phyloP scores from a whole-genome alignment of 2,888 invertebrate species.

The Barypeithes pellucidus region DNA sequence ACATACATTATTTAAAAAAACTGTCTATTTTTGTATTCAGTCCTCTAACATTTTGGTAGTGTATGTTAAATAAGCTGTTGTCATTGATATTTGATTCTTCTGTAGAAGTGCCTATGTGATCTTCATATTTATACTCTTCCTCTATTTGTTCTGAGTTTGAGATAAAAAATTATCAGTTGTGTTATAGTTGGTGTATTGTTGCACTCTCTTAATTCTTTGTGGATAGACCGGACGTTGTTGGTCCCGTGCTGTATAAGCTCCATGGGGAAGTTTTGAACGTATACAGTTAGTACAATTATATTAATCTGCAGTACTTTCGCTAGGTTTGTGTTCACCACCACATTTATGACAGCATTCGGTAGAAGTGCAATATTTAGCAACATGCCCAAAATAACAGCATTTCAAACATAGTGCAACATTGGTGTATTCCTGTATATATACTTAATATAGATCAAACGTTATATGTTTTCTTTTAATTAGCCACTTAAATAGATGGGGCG shows the following conservation, averaged over 20 bases:
- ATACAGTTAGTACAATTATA: not conserved
- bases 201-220: not conserved
- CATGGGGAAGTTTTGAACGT: not conserved
- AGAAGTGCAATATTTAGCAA: too few species aligned
- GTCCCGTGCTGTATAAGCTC: not conserved
- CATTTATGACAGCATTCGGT: too few species aligned
- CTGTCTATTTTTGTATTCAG: not conserved
- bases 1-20: not conserved
- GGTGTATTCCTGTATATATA: slow-evolving; percentile 17
- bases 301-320: not conserved
- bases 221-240: not conserved
- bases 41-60: not conserved
- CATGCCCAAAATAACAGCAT: slow-evolving; percentile 29
- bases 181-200: not conserved
- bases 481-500: not conserved
- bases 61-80: not conserved
- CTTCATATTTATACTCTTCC: too few species aligned
- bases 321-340: too few species aligned
- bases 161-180: slow-evolving; percentile 1
- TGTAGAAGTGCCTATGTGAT: too few species aligned
- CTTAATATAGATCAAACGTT: too few species aligned
- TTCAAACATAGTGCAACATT: slow-evolving; percentile 35
- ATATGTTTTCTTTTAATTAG: not conserved
- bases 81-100: too few species aligned
- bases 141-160: not conserved